A percentile compares a stretch with the other conserved stretches of the same genome.
phyloP scores from a whole-genome alignment of 37 sponge, comb jelly and placozoan species.

The Diacarnus erythraeanus region DNA sequence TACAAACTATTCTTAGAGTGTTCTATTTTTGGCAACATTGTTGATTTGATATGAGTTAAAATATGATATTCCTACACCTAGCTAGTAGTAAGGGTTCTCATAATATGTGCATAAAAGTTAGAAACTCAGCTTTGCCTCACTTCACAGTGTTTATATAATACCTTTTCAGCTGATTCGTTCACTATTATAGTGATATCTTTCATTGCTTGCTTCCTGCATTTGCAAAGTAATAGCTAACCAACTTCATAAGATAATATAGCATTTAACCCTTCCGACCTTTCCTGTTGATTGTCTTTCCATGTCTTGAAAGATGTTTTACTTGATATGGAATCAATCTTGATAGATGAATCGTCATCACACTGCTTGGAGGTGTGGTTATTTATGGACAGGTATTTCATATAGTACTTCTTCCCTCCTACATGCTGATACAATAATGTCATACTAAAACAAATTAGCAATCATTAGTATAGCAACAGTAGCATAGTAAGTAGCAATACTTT shows the following conservation, averaged over 20 bases:
- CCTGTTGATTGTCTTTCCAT: conserved; percentile 34
- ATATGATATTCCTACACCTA: no score
- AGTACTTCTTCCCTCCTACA: conserved; percentile 28
- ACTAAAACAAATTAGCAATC: no score
- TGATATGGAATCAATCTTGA: neutral
- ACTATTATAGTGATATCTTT: neutral
- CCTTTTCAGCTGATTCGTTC: neutral
- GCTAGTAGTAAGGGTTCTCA: no score
- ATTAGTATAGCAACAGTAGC: no score
- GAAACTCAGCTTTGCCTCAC: no score
- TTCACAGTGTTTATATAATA: no score
- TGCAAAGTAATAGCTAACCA: neutral
- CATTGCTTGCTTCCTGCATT: neutral
- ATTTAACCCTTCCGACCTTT: conserved; percentile 23
- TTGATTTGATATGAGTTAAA: no score
- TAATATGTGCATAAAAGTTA: no score
- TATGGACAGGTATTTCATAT: conserved; percentile 25
- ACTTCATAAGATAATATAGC: neutral
- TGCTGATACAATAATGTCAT: neutral
- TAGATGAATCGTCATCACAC: neutral
- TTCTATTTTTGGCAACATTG: no score
- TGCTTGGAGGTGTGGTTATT: neutral
- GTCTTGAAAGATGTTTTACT: conserved; percentile 24
- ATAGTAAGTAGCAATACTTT: no score
- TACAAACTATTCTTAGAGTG: no score